These are phyloP conservation scores for Enteromius anoplus DNA, from an alignment of 2,797 vertebrate species.

Conservation along the genomic window DNA sequence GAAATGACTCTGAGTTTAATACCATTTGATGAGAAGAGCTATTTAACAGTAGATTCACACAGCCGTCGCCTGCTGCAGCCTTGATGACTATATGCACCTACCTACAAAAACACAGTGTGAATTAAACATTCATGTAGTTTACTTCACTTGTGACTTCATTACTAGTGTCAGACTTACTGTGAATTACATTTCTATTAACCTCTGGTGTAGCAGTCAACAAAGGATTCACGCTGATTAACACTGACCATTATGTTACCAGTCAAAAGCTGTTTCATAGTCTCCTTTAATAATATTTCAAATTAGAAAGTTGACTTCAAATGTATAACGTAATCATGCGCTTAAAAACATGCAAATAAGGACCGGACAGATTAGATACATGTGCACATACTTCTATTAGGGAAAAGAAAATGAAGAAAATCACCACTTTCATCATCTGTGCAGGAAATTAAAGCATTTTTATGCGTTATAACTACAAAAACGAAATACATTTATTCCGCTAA, in stretches of 20 bases:
- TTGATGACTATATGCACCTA: background rate
- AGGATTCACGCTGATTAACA: background rate
- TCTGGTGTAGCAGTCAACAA: background rate
- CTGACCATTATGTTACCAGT: background rate
- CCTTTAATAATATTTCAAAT: background rate
- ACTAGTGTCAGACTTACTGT: background rate
- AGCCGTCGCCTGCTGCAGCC: background rate
- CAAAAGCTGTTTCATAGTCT: background rate
- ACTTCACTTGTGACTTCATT: background rate
- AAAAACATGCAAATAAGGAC: background rate
- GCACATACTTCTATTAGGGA: background rate
- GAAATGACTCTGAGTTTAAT: background rate
- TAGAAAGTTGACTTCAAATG: background rate
- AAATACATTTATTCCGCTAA: constrained; percentile 4
- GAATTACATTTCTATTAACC: background rate
- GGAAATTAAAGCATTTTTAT: background rate
- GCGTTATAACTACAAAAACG: background rate
- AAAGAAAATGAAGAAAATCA: background rate
- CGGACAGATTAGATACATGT: background rate
- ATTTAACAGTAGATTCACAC: constrained; percentile 7
- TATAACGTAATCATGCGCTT: background rate
- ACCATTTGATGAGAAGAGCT: constrained; percentile 20
- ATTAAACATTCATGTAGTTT: background rate
- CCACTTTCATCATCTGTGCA: background rate
- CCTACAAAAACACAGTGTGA: constrained; percentile 9